Conservation (phyloP, 2,888 invertebrate species). For the Spisula solida region DNA sequence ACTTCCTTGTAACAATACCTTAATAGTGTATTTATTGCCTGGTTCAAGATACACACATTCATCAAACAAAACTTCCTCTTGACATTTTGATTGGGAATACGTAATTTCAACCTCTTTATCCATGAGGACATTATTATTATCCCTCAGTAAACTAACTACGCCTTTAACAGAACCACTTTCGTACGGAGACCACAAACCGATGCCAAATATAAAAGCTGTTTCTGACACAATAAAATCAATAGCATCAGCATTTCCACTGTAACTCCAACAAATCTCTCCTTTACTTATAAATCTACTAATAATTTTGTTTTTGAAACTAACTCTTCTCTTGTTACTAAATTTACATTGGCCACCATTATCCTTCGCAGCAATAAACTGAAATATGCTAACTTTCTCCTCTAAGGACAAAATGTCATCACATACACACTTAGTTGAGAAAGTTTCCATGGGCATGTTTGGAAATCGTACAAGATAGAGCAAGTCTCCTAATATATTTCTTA, state of each 20-base stretch:
- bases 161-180: not conserved
- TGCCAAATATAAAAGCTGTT: not conserved
- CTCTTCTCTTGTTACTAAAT: not conserved
- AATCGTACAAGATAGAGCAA: conserved; percentile 17
- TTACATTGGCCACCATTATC: not conserved
- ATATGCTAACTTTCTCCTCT: conserved; percentile 14
- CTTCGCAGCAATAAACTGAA: not conserved
- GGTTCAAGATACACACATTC: not conserved
- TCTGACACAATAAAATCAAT: not conserved
- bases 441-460: not conserved
- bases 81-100: not conserved
- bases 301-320: not conserved
- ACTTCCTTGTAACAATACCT: not conserved
- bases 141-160: not conserved
- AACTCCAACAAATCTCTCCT: not conserved
- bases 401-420: conserved; percentile 2
- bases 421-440: not conserved
- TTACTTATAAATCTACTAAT: not conserved
- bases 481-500: not conserved
- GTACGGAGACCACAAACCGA: not conserved
- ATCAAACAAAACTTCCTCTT: conserved; percentile 6
- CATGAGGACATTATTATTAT: not conserved
- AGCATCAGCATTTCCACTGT: not conserved
- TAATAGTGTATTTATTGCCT: conserved; percentile 21
- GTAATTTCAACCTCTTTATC: not conserved